Base-by-base conservation (phyloP, 2,797 vertebrate species). In the Pangasius djambal region DNA sequence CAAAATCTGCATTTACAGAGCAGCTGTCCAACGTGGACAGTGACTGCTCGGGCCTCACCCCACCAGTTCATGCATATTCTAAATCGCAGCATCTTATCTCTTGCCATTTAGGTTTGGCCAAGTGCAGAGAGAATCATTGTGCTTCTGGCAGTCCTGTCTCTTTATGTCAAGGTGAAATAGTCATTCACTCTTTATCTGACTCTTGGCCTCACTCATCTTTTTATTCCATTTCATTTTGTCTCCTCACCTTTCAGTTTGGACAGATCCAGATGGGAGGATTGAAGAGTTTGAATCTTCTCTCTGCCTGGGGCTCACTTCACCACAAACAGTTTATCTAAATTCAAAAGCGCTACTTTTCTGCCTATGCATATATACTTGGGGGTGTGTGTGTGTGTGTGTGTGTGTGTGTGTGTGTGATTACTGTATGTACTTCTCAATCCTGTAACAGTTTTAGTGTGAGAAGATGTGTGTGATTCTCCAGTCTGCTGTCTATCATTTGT, bases 241-340 rank as follows among this genome's bases (percentile, higher is more conserved):
- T 69, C 88, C 70, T 74, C 79, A 84, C 70, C 89, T 86, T 88
- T 84, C 70, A 75, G 65, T 88, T 55, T 61, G 82, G 83, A 81
- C 86, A 87, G 88, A 74, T 88, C 28, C 83, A 20, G 61, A 83
- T 75, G 69, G n/a, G 72, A 88, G 22, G 79, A 85, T 81, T 83
- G 83, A 86, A 89, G 86, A 88, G 85, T 88, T 82, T 75, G 74
- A 67, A 83, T 90, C 81, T 83, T 59, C 83, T 83, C 82, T 79
- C 10, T 74, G 91, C 91, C 65, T 86, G 79, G 63, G 87, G 90
- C 95, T 93, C 92, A 94, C 94, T 92, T 94, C 92, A 93, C 93
- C 93, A 95, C 96, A 93, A 90, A 79, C 93, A 94, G 94, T 96
- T 95, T 95, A 95, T 96, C 95, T 94, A 95, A 93, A 94, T 94